Base-by-base conservation (phyloP, 2,888 invertebrate genomes). In the Galerucella pusilla region DNA sequence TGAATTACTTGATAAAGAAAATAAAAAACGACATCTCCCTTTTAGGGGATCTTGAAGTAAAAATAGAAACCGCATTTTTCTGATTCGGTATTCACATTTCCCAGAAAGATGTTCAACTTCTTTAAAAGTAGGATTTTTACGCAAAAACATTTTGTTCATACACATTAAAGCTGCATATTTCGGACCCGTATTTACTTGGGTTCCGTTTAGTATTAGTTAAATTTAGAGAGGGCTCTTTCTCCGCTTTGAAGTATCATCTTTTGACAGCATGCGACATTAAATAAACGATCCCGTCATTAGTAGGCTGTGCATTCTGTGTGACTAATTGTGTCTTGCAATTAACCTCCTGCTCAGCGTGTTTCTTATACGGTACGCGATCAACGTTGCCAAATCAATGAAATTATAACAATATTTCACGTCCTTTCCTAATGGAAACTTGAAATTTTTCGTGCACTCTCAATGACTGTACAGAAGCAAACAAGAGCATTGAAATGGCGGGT, bases 321-420 rank as follows among this genome's bases (percentile, higher is more conserved):
- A 84, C 83, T 84, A 83, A 84, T 83, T 84, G 83, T 80, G 77
- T 78, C 77, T 77, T 77, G 83, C 83, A 83, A 83, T 84, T 84
- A 84, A 83, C 83, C 82, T 81, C 25, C 42, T 45, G 46, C 12
- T 65, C 64, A 65, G 64, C 16, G 46, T 45, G 64, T 20, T n/a
- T 46, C 46, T 65, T 65, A 46, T 46, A 16, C 35, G 12, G 16
- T 20, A 45, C 1, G 20, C 46, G n/a, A 42, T 10, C 12, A 20
- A 45, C 20, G 64, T 65, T 65, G 64, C 46, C 64, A 65, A 42
- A 20, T 65, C 46, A 20, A 57, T 20, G 2, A 10, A 2, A 16
- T 57, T n/a, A 2, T 20, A 57, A 57, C 16, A 20, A 57, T 57
- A 57, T 42, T 42, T 5, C 35, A 42, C 7, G 7, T 9, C 35